phyloP scores from a whole-genome alignment of 2,888 invertebrate genomes.

The Cephus sareptanus region DNA sequence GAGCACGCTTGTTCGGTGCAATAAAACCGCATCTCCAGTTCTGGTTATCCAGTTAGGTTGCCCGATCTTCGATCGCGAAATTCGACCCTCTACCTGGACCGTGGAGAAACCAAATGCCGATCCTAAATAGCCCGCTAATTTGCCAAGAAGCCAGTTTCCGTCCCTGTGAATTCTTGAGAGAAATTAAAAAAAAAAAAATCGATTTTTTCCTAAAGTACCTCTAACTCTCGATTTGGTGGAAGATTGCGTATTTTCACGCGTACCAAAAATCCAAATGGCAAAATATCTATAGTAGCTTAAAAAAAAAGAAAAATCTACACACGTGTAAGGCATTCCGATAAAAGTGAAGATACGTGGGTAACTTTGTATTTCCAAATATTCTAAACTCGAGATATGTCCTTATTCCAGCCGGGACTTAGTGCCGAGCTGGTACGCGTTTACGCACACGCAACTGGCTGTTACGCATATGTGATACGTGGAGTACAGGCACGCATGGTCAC shows the following conservation, averaged over 20 bases:
- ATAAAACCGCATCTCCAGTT: conserved; percentile 50
- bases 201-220: not conserved
- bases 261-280: not conserved
- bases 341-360: not conserved
- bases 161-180: not conserved
- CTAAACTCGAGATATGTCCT: not conserved
- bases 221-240: not conserved
- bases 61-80: not conserved
- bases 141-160: not conserved
- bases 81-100: not conserved
- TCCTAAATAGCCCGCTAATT: not conserved
- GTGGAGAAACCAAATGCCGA: not conserved
- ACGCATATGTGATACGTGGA: not conserved
- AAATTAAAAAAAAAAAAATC: not conserved
- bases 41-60: not conserved
- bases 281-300: not conserved
- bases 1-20: conserved; percentile 47
- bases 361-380: not conserved
- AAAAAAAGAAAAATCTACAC: no score
- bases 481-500: conserved; percentile 55
- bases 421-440: not conserved
- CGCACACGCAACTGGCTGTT: conserved; percentile 13
- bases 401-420: not conserved
- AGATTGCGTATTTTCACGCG: not conserved
- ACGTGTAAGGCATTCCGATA: not conserved